Evolutionary conservation across 2,113 vertebrate genomes (phyloP), one percentile per base, ranked within the genome.

Genomic region (Gymnorhina tibicen): DNA sequence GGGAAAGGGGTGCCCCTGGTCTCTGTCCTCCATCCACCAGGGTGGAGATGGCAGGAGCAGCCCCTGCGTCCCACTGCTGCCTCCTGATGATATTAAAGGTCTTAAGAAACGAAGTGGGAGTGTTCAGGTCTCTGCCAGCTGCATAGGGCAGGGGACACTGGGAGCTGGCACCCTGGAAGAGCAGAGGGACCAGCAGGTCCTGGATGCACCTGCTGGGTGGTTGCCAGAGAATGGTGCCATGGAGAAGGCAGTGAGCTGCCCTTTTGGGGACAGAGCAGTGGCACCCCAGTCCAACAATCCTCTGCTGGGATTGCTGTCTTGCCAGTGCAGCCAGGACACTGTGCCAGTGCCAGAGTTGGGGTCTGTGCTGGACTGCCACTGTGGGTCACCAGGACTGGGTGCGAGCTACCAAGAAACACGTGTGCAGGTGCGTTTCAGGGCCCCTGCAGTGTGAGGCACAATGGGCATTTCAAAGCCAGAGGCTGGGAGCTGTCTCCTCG

Each of bases 71-170:
- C 63, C 16, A 5, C 41, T 37, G 19, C 18, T 0, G 0, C 44
- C 44, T 85, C 74, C 27, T 7, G 5, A 41, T 0, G 1, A 33
- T 70, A 95, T 89, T 96, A 96, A 96, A 96, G 42, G 47, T 89
- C 30, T 83, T 80, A 63, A 66, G 19, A 82, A 86, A 75, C 0
- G 0, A 44, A 9, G 7, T 37, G 44, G 7, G 30, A 41, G 85
- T 56, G 55, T 83, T 75, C 27, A 4, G 16, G 59, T 86, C 10
- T 84, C 35, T 73, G 47, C 22, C 1, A 19, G 46, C 46, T 0
- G 0, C 12, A 21, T 4, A 10, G 70, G 53, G 35, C 1, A 18
- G 13, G 28, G 33, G 20, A 3, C 35, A 10, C 19, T 0, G 0
- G 37, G 50, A 79, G 62, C 32, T 39, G 35, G 26, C 3, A 56